Percentiles rank a stretch among this genome's conserved stretches.
These are phyloP conservation scores for Thymallus thymallus DNA, from an alignment of 2,113 vertebrate species.

Conservation along the genomic window DNA sequence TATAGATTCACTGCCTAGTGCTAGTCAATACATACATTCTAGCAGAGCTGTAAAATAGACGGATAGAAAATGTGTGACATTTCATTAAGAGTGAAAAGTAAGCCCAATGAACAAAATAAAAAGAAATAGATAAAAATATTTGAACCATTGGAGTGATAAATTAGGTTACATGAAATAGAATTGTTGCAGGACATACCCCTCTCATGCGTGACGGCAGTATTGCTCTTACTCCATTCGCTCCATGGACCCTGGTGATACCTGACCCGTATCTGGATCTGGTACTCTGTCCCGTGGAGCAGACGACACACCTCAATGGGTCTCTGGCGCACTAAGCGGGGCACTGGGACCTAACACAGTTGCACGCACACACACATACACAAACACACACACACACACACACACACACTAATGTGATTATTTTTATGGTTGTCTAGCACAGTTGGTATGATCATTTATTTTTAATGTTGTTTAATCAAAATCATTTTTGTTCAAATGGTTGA, in stretches of 20 bases:
- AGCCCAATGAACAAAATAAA: constrained; percentile 49
- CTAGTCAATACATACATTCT: constrained; percentile 55
- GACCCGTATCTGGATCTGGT: constrained; percentile 80
- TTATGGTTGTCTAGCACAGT: too few relatives aligned
- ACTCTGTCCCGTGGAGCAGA: constrained; percentile 75
- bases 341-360: constrained; percentile 32
- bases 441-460: too few relatives aligned
- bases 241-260: constrained; percentile 71
- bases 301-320: constrained; percentile 59
- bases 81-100: constrained; percentile 54
- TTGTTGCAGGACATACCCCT: constrained; percentile 67
- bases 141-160: constrained; percentile 19
- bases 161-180: constrained; percentile 37
- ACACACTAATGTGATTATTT: constrained; percentile 31
- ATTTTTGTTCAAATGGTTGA: too few relatives aligned
- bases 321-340: neutral
- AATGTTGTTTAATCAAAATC: too few relatives aligned
- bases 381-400: neutral
- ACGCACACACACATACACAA: neutral
- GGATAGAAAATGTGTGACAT: constrained; percentile 49
- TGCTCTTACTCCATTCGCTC: constrained; percentile 85
- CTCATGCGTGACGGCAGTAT: constrained; percentile 75
- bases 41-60: constrained; percentile 31
- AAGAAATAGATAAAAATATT: constrained; percentile 47
- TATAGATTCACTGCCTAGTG: constrained; percentile 41